Percentiles rank a stretch among this genome's conserved stretches.
Conservation (phyloP, 2,113 vertebrate genomes). For the Oreochromis aureus region DNA sequence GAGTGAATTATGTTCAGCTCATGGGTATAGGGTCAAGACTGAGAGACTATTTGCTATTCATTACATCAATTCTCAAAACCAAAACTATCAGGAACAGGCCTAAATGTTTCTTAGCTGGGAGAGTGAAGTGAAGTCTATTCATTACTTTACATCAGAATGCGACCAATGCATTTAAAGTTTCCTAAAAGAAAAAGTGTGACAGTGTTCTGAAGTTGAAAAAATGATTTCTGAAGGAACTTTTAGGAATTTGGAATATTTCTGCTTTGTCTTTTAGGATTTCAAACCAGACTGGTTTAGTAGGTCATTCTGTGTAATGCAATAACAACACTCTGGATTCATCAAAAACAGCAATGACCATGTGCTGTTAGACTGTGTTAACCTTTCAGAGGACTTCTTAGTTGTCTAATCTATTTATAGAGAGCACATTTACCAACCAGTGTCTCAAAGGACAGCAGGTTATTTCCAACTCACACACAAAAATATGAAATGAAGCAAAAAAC, state of each 20-base stretch:
- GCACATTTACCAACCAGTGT: background rate
- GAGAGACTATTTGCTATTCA: background rate
- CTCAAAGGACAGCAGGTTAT: background rate
- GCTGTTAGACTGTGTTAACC: background rate
- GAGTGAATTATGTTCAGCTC: background rate
- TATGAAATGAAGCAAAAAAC: background rate
- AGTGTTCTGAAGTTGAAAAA: background rate
- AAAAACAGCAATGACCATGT: background rate
- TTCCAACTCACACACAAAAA: background rate
- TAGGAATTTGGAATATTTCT: background rate
- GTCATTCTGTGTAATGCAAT: accelerated
- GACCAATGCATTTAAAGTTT: background rate
- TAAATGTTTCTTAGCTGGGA: background rate
- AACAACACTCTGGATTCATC: background rate
- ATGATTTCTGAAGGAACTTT: background rate
- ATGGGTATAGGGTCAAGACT: accelerated
- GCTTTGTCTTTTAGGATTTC: background rate
- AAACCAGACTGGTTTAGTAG: background rate
- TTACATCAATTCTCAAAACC: background rate
- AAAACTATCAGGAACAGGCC: background rate
- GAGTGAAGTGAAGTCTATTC: background rate
- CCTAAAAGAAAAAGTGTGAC: background rate
- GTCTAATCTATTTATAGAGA: background rate
- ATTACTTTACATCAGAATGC: background rate
- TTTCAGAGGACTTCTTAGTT: background rate